Evolutionary conservation across 2,113 vertebrate genomes (phyloP), one percentile per base, ranked within the genome.

Genomic region (Beaufortia kweichowensis): DNA sequence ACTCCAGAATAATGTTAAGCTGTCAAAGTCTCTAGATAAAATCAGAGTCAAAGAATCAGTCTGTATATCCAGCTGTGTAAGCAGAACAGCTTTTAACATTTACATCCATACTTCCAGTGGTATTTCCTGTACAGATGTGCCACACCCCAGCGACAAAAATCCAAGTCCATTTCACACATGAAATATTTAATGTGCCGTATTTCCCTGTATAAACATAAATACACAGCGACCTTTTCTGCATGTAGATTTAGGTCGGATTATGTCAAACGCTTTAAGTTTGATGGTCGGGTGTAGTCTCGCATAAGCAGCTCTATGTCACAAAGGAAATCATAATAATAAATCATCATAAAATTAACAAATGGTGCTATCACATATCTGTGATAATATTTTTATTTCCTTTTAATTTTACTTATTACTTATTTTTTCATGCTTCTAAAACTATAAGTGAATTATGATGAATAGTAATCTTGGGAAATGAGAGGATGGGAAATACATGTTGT

Each of bases 41-140:
- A 50, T 7, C 31, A 33, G 31, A 33, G 35, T 39, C n/a, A 23
- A n/a, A n/a, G n/a, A n/a, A n/a, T 48, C 41, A 19, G 64, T 43
- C 35, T 2, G 6, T 43, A 67, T 14, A 81, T 35, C 17, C 68
- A 81, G 62, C 62, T 74, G 66, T 72, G 60, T 73, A 48, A 59
- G 64, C 41, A 48, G 9, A 48, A 3, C 59, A 64, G 1, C 5
- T n/a, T 60, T 28, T 17, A 8, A 53, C 2, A 31, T 35, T 55
- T 39, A 62, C 39, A 55, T 60, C 60, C 23, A 50, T 24, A 26
- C 31, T 35, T 28, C 8, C 55, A 80, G 50, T 35, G 64, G 68
- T 23, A 56, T n/a, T 43, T 77, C 68, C 74, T 70, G 67, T 78
- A 48, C 78, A 77, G 61, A 76, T 72, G 56, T 65, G 39, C 39